Percentiles rank a stretch among this genome's conserved stretches.
phyloP scores from a whole-genome alignment of 1,140 invertebrate species.

The Rhopalosiphum maidis region DNA sequence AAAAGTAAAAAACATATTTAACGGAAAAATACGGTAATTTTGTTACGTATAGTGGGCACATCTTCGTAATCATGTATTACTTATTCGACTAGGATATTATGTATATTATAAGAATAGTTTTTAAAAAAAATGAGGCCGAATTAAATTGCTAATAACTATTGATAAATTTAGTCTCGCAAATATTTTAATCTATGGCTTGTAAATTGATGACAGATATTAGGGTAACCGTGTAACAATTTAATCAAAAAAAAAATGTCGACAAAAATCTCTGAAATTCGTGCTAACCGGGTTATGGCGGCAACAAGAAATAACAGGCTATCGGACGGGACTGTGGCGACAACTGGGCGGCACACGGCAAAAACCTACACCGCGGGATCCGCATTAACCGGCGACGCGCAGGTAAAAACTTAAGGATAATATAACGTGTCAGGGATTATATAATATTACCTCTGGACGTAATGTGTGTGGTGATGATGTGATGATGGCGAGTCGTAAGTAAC shows the following conservation, averaged over 20 bases:
- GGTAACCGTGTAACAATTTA: background rate
- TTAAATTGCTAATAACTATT: too few relatives aligned
- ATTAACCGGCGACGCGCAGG: background rate
- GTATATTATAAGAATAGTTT: background rate
- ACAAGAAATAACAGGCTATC: too few relatives aligned
- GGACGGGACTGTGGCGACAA: too few relatives aligned
- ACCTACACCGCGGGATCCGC: background rate
- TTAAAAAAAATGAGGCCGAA: background rate
- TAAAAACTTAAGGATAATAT: background rate
- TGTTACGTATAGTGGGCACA: background rate
- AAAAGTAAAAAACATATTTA: background rate
- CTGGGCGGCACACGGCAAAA: background rate
- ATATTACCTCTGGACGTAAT: constrained; percentile 53
- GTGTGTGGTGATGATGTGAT: background rate
- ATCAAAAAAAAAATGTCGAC: background rate
- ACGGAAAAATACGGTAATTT: background rate
- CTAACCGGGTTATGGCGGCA: background rate
- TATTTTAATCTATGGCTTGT: too few relatives aligned
- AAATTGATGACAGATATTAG: background rate
- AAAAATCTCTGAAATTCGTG: background rate
- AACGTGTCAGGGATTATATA: background rate
- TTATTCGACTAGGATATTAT: background rate
- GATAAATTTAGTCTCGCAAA: background rate
- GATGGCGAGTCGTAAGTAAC: background rate
- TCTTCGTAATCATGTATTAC: background rate